phyloP scores from a whole-genome alignment of 2,113 vertebrate genomes.

The Pan paniscus region DNA sequence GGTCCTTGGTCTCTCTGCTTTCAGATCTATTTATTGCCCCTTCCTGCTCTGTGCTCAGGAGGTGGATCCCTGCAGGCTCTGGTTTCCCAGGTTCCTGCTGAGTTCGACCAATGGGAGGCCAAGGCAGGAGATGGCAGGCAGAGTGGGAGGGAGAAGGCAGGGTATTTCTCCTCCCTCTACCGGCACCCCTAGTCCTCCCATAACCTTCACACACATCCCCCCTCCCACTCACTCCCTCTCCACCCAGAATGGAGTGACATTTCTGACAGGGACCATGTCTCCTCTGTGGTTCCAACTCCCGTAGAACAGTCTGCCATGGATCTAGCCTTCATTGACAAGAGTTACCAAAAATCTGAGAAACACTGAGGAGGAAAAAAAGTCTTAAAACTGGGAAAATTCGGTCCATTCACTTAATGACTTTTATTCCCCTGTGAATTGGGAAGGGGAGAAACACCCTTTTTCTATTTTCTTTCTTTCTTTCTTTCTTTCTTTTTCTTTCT shows the following conservation, averaged over 20 bases:
- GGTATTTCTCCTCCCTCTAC: not conserved
- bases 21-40: not conserved
- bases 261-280: not conserved
- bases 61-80: not conserved
- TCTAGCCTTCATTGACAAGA: not conserved
- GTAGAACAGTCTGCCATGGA: not conserved
- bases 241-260: not conserved
- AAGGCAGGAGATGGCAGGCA: not conserved
- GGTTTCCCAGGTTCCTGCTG: not conserved
- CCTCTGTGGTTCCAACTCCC: not conserved
- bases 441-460: not conserved
- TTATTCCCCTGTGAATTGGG: not conserved
- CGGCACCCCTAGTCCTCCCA: no score
- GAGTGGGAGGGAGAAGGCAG: not conserved
- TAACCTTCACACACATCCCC: not conserved
- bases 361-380: not conserved
- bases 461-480: not conserved
- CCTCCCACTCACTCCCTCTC: no score
- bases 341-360: not conserved
- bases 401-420: not conserved
- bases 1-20: not conserved
- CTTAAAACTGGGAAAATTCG: not conserved
- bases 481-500: no score
- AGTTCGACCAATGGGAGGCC: not conserved
- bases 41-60: not conserved